Evolutionary conservation across 2,797 vertebrate genomes (phyloP), one percentile per base, ranked within the genome.

Genomic region (Coluber constrictor): DNA sequence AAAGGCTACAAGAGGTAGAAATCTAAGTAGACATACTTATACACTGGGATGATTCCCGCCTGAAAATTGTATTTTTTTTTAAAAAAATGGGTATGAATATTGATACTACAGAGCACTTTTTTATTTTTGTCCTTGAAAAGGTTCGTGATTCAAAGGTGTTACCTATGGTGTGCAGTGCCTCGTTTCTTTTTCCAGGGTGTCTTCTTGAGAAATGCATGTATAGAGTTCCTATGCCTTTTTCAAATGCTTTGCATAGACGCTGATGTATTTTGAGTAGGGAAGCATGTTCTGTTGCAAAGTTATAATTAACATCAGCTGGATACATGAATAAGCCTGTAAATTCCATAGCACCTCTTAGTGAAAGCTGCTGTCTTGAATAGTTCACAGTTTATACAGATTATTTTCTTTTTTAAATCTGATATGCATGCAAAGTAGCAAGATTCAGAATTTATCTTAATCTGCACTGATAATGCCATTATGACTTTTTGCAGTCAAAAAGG

Each of bases 401-500:
- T 54, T 88, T 93, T 87, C 37, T 89, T 86, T 47, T 91, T 11
- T 47, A 27, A 18, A 59, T 87, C 23, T 63, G 55, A 43, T 10
- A 63, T 59, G 61, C 25, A 61, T 83, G 74, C 16, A 79, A 1
- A 2, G 94, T 87, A 91, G 43, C 4, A 83, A 83, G 74, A 47
- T 47, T 83, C 74, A 83, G 37, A 37, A 25, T 83, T 47, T 47
- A 25, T 47, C 74, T 47, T 83, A 83, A 3, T 0, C 83, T 86
- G 94, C 86, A 90, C 87, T 83, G 90, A 57, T 87, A 90, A 93
- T 93, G 93, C 94, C 1, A 16, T 27, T n/a, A 2, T 91, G 51
- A 89, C 83, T 92, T 90, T 59, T 95, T 90, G 4, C 92, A 90
- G 92, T 70, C 94, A 94, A 91, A 32, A 89, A 70, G 90, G 15